Evolutionary conservation across 1,140 invertebrate species (phyloP).

Genomic region (Conus ventricosus): DNA sequence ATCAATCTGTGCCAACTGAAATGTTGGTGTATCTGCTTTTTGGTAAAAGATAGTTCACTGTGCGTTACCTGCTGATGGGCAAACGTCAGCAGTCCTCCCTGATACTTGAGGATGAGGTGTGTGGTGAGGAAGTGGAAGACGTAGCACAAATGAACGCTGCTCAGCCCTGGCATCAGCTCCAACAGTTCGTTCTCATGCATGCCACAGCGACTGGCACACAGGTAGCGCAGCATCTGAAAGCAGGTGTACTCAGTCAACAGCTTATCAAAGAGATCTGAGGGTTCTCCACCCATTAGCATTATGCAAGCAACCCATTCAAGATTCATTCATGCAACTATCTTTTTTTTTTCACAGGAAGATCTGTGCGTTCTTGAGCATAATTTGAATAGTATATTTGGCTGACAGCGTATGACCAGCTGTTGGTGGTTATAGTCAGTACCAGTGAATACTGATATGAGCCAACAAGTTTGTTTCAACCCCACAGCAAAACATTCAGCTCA

Average conservation of each 20-base stretch:
- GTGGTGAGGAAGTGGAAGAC: constrained; percentile 63
- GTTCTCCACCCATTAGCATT: background rate
- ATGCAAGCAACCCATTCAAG: background rate
- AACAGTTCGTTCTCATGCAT: constrained; percentile 69
- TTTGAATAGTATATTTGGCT: too few species aligned
- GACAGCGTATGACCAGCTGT: too few species aligned
- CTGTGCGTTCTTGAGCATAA: too few species aligned
- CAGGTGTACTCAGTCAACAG: background rate
- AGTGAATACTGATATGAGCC: too few species aligned
- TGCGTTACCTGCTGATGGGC: constrained; percentile 70
- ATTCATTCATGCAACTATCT: too few species aligned
- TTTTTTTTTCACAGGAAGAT: too few species aligned
- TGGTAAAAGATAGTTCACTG: too few species aligned
- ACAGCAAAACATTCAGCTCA: too few species aligned
- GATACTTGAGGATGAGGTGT: constrained; percentile 67
- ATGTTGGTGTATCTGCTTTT: too few species aligned
- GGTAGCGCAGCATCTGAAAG: constrained; percentile 63
- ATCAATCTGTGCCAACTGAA: too few species aligned
- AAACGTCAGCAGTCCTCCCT: constrained; percentile 68
- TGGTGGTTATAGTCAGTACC: too few species aligned
- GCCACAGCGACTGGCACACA: constrained; percentile 71
- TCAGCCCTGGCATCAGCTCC: constrained; percentile 63
- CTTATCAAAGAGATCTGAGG: background rate
- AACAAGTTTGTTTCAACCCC: too few species aligned
- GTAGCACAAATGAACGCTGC: constrained; percentile 59